Base-by-base conservation (phyloP, 2,113 vertebrate genomes). In the Orcinus orca region DNA sequence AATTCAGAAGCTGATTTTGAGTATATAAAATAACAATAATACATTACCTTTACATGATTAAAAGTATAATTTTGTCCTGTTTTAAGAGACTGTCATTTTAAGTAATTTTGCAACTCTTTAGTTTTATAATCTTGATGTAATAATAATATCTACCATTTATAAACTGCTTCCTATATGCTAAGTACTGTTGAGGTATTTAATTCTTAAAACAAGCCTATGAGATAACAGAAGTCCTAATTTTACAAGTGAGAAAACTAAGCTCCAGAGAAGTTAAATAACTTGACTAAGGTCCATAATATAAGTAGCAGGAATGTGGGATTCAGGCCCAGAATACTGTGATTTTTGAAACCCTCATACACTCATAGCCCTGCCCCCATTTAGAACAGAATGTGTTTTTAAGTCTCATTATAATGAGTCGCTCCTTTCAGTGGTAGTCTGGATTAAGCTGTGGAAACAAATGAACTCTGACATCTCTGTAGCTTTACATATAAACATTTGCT, bases 1-100 rank as follows among this genome's bases (percentile, higher is more conserved):
- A 87, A 74, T 74, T 58, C 50, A 96, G 38, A 68, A 47, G 68
- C 70, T 58, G 63, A 31, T 55, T 92, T 36, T 93, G 36, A 90
- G 20, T 94, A 36, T 77, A 18, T 55, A 70, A 93, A 93, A 50
- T 70, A 81, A 47, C 26, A 44, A 9, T 86, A 73, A 21, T 31
- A 89, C 14, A 15, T 88, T 84, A 38, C 14, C 67, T 74, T 83
- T 95, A 62, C 84, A 65, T 93, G 47, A 36, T 65, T 81, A 67
- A 65, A 97, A 89, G 58, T 79, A 11, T 25, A 29, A 36, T 73
- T 86, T 88, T 79, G 13, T 55, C 41, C 70, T 82, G 82, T 87
- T 86, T 74, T 82, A 67, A 77, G 67, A 62, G 38, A 74, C 12
- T 60, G n/a, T 67, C 65, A 77, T 90, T 81, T 77, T 63, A 77